Conservation (phyloP, 2,888 invertebrate genomes). For the Cetonia aurata region DNA sequence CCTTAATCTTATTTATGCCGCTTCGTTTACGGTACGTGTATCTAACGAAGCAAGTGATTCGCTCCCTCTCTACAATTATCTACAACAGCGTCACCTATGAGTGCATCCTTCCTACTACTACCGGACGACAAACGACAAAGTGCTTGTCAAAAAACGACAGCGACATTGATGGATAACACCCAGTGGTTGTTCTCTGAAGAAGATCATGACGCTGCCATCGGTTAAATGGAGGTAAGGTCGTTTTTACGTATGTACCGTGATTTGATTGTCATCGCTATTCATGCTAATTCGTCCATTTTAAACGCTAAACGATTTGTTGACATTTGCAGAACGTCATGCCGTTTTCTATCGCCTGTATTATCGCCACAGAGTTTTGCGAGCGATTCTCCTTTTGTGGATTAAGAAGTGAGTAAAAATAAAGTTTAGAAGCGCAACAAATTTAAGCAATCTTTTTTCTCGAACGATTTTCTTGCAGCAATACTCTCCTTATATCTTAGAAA, state of each 20-base stretch:
- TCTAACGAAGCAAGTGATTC: too few relatives aligned
- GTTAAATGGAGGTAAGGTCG: conserved; percentile 30
- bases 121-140: too few relatives aligned
- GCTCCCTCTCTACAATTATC: too few relatives aligned
- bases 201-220: not conserved
- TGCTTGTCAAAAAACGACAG: too few relatives aligned
- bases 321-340: conserved; percentile 60
- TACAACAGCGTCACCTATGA: too few relatives aligned
- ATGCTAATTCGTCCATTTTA: too few relatives aligned
- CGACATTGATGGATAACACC: too few relatives aligned
- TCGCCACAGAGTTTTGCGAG: conserved; percentile 89
- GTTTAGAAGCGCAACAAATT: not conserved
- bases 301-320: not conserved
- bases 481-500: conserved; percentile 89
- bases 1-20: too few relatives aligned
- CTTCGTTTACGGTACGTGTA: too few relatives aligned
- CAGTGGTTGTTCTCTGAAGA: not conserved
- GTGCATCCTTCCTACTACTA: too few relatives aligned
- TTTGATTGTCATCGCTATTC: too few relatives aligned
- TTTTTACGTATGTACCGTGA: not conserved
- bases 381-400: conserved; percentile 88
- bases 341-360: conserved; percentile 82
- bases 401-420: conserved; percentile 71
- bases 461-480: conserved; percentile 78
- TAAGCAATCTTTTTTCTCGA: too few relatives aligned